Conservation (phyloP, 2,113 vertebrate species). For the Edolisoma coerulescens region DNA sequence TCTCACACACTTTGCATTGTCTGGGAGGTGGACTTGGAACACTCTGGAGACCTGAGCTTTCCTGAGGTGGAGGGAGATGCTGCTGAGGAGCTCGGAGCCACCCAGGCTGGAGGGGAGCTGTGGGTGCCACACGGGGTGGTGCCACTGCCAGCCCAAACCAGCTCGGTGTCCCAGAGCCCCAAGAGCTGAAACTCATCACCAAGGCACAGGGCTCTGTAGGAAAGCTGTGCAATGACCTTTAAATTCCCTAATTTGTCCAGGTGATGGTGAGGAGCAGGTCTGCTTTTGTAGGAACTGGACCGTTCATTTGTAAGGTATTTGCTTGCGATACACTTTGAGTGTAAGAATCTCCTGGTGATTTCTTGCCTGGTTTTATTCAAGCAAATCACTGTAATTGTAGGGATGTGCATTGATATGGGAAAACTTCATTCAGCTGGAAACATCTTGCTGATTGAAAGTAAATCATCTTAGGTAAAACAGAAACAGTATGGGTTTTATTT, state of each 20-base stretch:
- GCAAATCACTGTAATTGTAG: neutral
- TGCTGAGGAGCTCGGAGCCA: neutral
- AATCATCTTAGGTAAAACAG: constrained; percentile 36
- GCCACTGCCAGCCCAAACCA: neutral
- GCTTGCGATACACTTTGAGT: accelerated
- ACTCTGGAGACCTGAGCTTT: neutral
- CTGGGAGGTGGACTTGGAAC: neutral
- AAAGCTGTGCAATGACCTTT: neutral
- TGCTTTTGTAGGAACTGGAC: neutral
- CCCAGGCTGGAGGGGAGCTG: neutral
- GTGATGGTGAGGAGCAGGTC: neutral
- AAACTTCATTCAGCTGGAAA: constrained; percentile 29
- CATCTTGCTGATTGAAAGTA: constrained; percentile 3
- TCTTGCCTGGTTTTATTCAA: neutral
- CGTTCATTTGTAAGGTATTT: neutral
- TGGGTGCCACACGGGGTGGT: neutral
- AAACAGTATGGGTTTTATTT: constrained; percentile 10
- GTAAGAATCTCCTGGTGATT: neutral
- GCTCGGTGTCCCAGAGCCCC: neutral
- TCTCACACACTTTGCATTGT: neutral
- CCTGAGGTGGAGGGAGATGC: neutral
- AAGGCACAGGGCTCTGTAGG: neutral
- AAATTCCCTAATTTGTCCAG: neutral
- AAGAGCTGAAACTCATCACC: neutral
- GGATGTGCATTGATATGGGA: neutral